Evolutionary conservation across 2,888 invertebrate species (phyloP).

Genomic region (Lissonota sp.): DNA sequence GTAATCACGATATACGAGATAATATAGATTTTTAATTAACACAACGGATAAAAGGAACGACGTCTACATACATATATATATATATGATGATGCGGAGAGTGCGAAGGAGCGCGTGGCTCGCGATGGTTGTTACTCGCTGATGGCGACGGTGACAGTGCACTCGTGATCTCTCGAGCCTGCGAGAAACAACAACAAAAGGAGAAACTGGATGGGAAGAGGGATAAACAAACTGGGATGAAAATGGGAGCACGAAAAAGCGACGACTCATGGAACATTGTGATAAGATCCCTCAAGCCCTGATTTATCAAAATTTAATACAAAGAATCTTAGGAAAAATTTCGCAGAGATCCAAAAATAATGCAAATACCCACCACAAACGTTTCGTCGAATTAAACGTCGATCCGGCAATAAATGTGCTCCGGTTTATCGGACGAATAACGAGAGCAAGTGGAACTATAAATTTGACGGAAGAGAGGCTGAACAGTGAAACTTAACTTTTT

Average conservation of each 20-base stretch:
- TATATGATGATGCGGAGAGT: constrained; percentile 1
- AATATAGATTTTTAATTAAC: constrained; percentile 65
- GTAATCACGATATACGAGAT: constrained; percentile 52
- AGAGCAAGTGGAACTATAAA: constrained; percentile 4
- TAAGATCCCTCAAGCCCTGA: not conserved
- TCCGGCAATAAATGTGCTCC: constrained; percentile 13
- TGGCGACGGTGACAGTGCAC: constrained; percentile 15
- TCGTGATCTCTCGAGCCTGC: constrained; percentile 34
- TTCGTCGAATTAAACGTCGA: not conserved
- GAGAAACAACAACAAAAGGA: not conserved
- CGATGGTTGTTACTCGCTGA: constrained; percentile 15
- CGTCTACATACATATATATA: too few relatives aligned
- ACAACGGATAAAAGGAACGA: constrained; percentile 17
- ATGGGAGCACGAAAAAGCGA: not conserved
- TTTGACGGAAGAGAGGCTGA: not conserved
- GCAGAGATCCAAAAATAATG: not conserved
- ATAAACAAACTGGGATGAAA: too few relatives aligned
- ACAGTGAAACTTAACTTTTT: not conserved
- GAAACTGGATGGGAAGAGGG: not conserved
- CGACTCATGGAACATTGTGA: not conserved
- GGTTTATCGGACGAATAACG: constrained; percentile 16
- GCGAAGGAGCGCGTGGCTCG: constrained; percentile 2
- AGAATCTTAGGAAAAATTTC: not conserved
- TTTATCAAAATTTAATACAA: not conserved
- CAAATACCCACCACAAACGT: too few relatives aligned